These are phyloP conservation scores for Agapostemon virescens DNA, from an alignment of 2,888 invertebrate species.

Conservation along the genomic window DNA sequence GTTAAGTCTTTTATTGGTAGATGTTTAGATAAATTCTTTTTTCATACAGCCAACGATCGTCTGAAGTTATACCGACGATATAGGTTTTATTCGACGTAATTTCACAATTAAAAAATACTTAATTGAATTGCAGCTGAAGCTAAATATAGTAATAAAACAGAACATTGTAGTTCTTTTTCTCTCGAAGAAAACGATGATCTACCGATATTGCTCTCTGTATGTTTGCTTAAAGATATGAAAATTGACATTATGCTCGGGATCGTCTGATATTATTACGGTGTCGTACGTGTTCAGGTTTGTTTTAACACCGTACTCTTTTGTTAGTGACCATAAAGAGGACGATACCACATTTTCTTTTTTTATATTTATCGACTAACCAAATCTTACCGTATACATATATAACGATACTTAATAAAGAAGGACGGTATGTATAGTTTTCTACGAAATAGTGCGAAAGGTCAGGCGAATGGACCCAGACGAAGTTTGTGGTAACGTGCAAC, in stretches of 20 bases:
- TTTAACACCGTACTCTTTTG: slow-evolving; percentile 44
- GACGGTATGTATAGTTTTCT: slow-evolving; percentile 56
- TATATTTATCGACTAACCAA: slow-evolving; percentile 75
- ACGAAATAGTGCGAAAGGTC: slow-evolving; percentile 29
- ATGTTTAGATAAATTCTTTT: background rate
- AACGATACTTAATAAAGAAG: slow-evolving; percentile 45
- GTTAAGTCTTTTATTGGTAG: background rate
- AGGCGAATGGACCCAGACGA: slow-evolving; percentile 15
- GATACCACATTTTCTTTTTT: slow-evolving; percentile 52
- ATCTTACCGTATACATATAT: slow-evolving; percentile 67
- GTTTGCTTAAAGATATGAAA: slow-evolving; percentile 16
- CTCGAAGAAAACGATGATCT: background rate
- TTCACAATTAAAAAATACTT: background rate
- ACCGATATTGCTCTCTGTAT: background rate
- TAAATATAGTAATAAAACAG: background rate
- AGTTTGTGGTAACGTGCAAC: slow-evolving; percentile 17
- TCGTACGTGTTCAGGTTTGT: slow-evolving; percentile 20
- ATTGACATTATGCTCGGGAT: background rate
- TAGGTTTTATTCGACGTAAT: background rate
- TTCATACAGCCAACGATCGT: no score
- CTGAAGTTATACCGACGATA: no score
- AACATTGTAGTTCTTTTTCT: background rate
- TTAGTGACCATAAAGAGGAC: slow-evolving; percentile 35
- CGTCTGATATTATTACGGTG: background rate
- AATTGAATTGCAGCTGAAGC: slow-evolving; percentile 6